Evolutionary conservation across 2,888 invertebrate genomes (phyloP), one percentile per base, ranked within the genome.

Genomic region (Agelastica alni): DNA sequence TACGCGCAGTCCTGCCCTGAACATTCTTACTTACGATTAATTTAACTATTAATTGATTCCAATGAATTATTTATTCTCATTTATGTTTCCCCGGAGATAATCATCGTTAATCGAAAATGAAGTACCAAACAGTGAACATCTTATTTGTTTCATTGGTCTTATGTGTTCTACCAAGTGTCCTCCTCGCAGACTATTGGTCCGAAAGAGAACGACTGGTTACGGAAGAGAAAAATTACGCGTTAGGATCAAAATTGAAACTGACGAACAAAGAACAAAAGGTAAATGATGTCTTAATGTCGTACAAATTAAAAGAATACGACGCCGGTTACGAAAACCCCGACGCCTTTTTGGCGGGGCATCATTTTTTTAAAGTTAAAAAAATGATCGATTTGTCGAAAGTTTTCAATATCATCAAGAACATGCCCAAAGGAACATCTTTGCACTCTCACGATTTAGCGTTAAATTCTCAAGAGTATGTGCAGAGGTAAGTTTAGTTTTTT

Each of bases 361-460:
- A 88, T 68, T 86, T 87, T 65, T 85, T 91, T 67, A 71, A 77
- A 2, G 83, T 84, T 3, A 82, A 82, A 64, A 68, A 79, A 1
- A 70, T 77, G 18, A 86, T 91, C 34, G 77, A 80, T 4, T 62
- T 78, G 0, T 88, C 89, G 0, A 78, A 82, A 56, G 83, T 90
- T 0, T 90, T 84, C 67, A 74, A 81, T 60, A 78, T 89, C 4
- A 81, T 91, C 7, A 77, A 81, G 55, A 74, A 76, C 22, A 82
- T 91, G 81, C 91, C 91, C 0, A 91, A 91, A 75, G 91, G 88
- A 2, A 87, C 82, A 78, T 81, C 10, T 70, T 41, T 89, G 16
- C 89, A 89, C 71, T 77, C 83, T 0, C 90, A 89, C 67, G 86
- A 87, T 59, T 83, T 82, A 48, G 84, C 84, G 0, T 70, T 88